Base-by-base conservation (phyloP, 2,113 vertebrate genomes). In the Hydrolagus affinis region DNA sequence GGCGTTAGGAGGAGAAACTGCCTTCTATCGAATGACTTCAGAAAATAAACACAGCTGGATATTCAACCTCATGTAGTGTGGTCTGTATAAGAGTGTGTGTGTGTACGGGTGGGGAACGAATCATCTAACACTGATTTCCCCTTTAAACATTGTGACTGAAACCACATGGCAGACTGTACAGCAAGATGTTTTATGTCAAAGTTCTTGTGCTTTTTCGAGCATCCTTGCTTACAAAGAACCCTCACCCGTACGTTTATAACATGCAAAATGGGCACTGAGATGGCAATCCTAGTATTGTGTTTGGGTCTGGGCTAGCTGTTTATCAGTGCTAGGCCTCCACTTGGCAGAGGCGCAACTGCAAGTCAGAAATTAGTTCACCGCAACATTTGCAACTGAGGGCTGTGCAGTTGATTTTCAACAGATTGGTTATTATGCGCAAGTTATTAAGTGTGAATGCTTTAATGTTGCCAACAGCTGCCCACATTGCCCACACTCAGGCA, bases 11-110 rank as follows among this genome's bases (percentile, higher is more conserved):
- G 44, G 44, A 80, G 17, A 60, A 28, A 25, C 76, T 28, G 25
- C 76, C 28, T 80, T 80, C 76, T 59, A 80, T 28, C 15, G n/a
- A 21, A 62, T 78, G 76, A 25, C 76, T 78, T 62, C 76, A 78
- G 44, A 75, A 56, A 75, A 60, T 25, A 80, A 28, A 62, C 59
- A 62, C 76, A 80, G 76, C 76, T 80, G 76, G 10, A 23, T 25
- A 21, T 23, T 80, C n/a, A 6, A 44, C 44, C 44, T 44, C 44
- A 44, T 44, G 44, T 44, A 44, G 44, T 44, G 44, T 44, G 44
- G 44, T 44, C 44, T 44, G 44, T 44, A 44, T 44, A 44, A 44
- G 44, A 44, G 44, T 44, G 44, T 44, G 44, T 44, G 44, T 44
- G 44, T 44, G n/a, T 6, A 6, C 2, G 44, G 44, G 44, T 44